Conservation (phyloP, 2,888 invertebrate genomes). For the Rhogogaster chlorosoma region DNA sequence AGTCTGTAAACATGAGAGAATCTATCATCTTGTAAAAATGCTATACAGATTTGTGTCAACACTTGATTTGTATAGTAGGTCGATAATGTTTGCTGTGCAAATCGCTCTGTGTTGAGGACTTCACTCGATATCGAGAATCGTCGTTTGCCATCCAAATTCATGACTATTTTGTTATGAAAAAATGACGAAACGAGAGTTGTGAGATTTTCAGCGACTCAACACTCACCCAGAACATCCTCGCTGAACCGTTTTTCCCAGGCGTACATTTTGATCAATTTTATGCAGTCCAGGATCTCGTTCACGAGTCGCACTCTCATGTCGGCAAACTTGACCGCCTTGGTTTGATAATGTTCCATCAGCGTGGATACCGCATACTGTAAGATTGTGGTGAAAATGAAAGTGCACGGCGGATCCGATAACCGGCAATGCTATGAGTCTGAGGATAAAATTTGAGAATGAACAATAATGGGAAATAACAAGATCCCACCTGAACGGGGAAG, state of each 20-base stretch:
- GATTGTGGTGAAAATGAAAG: not conserved
- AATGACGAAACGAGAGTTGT: not conserved
- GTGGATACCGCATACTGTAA: constrained; percentile 77
- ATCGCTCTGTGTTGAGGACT: too few species aligned
- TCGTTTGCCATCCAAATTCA: too few species aligned
- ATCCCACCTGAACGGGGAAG: constrained; percentile 80
- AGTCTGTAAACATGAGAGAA: constrained; percentile 71
- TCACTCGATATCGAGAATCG: too few species aligned
- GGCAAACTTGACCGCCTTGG: constrained; percentile 63
- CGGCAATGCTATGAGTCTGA: not conserved
- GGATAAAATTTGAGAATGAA: not conserved
- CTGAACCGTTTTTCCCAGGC: constrained; percentile 83
- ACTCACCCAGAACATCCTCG: constrained; percentile 76
- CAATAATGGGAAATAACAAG: not conserved
- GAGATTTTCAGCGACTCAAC: not conserved
- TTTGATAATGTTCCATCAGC: constrained; percentile 73
- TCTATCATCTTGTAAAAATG: constrained; percentile 13
- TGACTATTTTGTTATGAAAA: not conserved
- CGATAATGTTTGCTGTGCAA: too few species aligned
- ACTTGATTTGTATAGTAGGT: too few species aligned
- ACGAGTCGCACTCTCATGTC: constrained; percentile 79
- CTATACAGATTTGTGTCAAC: not conserved
- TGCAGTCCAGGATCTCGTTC: constrained; percentile 81
- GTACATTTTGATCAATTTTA: constrained; percentile 84
- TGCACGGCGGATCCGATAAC: not conserved